A percentile compares a stretch with the other conserved stretches of the same genome.
Evolutionary conservation across 2,888 invertebrate genomes (phyloP).

Genomic region (Formica aserva): DNA sequence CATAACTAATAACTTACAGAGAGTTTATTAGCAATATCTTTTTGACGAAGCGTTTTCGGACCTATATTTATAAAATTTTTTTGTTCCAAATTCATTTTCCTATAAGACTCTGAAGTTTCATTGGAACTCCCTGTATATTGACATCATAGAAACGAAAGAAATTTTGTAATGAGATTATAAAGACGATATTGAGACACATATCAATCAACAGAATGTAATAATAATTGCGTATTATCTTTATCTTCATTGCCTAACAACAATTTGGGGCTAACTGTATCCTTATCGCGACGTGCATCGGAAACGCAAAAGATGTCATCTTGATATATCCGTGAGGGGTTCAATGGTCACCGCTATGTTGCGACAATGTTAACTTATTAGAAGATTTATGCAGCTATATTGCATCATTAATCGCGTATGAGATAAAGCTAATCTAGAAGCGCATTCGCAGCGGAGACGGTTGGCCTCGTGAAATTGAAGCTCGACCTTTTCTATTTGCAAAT

Average conservation of each 20-base stretch:
- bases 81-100: too few relatives aligned
- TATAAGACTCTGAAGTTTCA: too few relatives aligned
- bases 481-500: neutral
- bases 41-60: too few relatives aligned
- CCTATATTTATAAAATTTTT: too few relatives aligned
- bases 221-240: neutral
- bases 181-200: neutral
- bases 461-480: neutral
- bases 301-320: conserved; percentile 28
- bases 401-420: neutral
- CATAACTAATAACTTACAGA: too few relatives aligned
- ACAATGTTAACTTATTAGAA: conserved; percentile 32
- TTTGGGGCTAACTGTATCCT: conserved; percentile 38
- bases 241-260: neutral
- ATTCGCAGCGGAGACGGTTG: neutral
- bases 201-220: neutral
- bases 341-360: conserved; percentile 11
- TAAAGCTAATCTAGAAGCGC: neutral
- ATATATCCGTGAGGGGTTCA: conserved; percentile 6
- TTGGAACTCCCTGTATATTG: neutral
- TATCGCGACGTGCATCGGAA: conserved; percentile 29
- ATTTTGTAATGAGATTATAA: neutral
- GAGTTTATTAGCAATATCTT: too few relatives aligned
- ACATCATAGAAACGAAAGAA: neutral
- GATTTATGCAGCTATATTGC: neutral